Evolutionary conservation across 2,888 invertebrate genomes (phyloP), one percentile per base, ranked within the genome.

Genomic region (Mimas tiliae): DNA sequence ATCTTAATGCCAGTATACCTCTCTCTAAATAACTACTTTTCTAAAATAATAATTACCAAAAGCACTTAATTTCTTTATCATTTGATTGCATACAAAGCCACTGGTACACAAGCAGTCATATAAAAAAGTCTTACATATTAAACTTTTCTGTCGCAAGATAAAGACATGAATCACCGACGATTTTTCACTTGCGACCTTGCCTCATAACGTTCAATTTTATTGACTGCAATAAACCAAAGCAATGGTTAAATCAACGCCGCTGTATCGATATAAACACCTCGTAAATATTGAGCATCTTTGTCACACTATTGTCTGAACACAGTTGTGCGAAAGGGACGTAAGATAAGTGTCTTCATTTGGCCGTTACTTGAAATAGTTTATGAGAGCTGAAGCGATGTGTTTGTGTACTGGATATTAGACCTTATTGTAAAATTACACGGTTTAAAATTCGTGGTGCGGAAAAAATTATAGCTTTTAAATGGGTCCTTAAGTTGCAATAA

Each of bases 131-230:
- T 0, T 9, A 64, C 68, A 21, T 64, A 27, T 50, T 55, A 62
- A 48, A 67, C 63, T 66, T 62, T 65, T 75, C 76, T 80, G 85
- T 84, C 80, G 74, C 76, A 76, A 86, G 83, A 92, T 91, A 74
- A 89, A 93, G 91, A 87, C 90, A 90, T 91, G 87, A 92, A 91
- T 92, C 88, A 89, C 81, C 71, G 75, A 81, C 82, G 79, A 86
- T 90, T 87, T 90, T 90, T 90, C 90, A 87, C 86, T 83, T 83
- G 83, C 91, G 93, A 90, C 94, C 93, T 94, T 94, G 93, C 88
- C 92, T 94, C 91, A 91, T 94, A 94, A 91, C 91, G 87, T 88
- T 91, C 88, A 93, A 90, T 91, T 93, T 93, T 93, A 93, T 93
- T 91, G 93, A 90, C 89, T 91, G 89, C 90, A 90, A 93, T 93